Evolutionary conservation across 1,140 invertebrate species (phyloP).

Genomic region (Pantala flavescens): DNA sequence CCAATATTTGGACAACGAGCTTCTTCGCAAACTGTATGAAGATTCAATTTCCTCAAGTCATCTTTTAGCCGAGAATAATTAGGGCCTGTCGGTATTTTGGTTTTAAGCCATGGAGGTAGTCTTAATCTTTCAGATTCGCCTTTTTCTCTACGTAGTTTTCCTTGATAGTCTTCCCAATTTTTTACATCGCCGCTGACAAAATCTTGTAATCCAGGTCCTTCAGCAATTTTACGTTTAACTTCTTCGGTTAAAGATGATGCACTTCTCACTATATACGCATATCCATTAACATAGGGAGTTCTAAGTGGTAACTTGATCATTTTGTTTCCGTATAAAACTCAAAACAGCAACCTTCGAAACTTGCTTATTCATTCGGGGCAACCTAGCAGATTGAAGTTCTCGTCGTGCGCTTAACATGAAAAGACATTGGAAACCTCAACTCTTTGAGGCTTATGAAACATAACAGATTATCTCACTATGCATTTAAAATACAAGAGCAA

Average conservation of each 20-base stretch:
- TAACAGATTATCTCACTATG: no score
- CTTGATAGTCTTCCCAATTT: conserved; percentile 60
- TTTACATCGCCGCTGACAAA: conserved; percentile 40
- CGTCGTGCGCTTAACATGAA: no score
- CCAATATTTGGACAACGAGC: conserved; percentile 98
- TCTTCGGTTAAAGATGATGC: not conserved
- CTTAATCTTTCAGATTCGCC: conserved; percentile 70
- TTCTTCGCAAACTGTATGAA: conserved; percentile 98
- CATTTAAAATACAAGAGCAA: no score
- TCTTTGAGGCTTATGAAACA: no score
- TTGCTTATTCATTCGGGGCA: no score
- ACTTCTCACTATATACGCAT: not conserved
- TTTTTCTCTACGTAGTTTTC: conserved; percentile 73
- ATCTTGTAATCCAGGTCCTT: conserved; percentile 51
- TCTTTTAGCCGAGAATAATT: conserved; percentile 59
- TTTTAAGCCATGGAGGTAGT: conserved; percentile 95
- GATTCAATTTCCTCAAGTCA: conserved; percentile 74
- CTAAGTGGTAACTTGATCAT: no score
- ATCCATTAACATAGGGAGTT: no score
- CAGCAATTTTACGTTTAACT: conserved; percentile 32
- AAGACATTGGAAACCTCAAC: no score
- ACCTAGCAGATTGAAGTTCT: no score
- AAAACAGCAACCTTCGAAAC: no score
- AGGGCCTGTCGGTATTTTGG: conserved; percentile 78
- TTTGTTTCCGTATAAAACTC: no score